Evolutionary conservation across 2,888 invertebrate genomes (phyloP).

Genomic region (Hetaerina titia): DNA sequence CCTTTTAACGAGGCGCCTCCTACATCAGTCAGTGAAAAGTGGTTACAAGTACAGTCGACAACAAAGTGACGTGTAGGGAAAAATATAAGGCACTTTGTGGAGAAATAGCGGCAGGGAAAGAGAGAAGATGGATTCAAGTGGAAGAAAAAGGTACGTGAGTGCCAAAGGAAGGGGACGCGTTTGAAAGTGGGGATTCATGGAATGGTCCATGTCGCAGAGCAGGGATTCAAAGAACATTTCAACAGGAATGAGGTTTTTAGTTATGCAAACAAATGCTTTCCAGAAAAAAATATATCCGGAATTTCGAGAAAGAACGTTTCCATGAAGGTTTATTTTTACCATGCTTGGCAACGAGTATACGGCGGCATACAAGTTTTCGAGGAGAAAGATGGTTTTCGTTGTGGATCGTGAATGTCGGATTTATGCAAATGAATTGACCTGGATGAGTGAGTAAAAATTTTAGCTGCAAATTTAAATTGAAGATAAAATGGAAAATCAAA

Average conservation of each 20-base stretch:
- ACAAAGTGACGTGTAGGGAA: background rate
- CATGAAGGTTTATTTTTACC: background rate
- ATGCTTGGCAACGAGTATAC: background rate
- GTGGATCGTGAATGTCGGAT: background rate
- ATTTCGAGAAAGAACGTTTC: background rate
- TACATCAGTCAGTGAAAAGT: background rate
- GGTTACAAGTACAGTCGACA: background rate
- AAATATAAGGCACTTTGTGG: background rate
- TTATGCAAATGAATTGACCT: no score
- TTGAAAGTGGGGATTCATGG: background rate
- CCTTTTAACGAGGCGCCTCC: background rate
- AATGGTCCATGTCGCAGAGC: background rate
- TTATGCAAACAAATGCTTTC: background rate
- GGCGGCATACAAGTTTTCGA: background rate
- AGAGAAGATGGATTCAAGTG: background rate
- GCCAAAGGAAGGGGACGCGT: background rate
- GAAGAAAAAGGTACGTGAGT: background rate
- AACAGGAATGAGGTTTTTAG: constrained; percentile 31
- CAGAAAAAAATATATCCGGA: background rate
- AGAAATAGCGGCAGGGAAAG: background rate
- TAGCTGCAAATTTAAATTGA: no score
- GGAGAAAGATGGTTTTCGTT: background rate
- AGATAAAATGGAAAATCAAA: no score
- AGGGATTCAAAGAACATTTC: constrained; percentile 11
- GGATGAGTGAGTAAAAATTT: no score